Evolutionary conservation across 2,797 vertebrate species (phyloP).

Genomic region (Oreonectes daqikongensis): DNA sequence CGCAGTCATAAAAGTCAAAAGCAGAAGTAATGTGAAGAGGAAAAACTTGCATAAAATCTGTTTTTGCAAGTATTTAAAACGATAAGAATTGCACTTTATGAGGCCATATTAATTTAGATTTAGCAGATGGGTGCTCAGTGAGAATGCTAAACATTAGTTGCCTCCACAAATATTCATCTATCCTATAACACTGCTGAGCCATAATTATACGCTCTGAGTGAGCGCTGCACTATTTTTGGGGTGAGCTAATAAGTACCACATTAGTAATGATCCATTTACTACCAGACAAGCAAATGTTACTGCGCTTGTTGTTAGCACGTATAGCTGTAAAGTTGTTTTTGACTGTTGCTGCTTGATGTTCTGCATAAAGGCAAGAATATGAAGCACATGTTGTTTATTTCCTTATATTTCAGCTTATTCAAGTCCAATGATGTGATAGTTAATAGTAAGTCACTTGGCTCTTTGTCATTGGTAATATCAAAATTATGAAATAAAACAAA

Average conservation of each 20-base stretch:
- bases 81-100: slow-evolving; percentile 11
- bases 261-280: slow-evolving; percentile 47
- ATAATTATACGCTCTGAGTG: slow-evolving; percentile 49
- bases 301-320: slow-evolving; percentile 22
- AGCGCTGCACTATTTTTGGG: slow-evolving; percentile 45
- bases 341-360: slow-evolving; percentile 15
- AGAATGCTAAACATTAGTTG: slow-evolving; percentile 45
- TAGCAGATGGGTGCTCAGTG: slow-evolving; percentile 37
- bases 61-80: slow-evolving; percentile 9
- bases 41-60: neutral
- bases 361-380: slow-evolving; percentile 1
- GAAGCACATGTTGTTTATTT: neutral
- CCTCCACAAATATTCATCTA: slow-evolving; percentile 48
- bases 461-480: too few species aligned
- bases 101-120: slow-evolving; percentile 31
- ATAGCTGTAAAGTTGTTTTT: slow-evolving; percentile 28
- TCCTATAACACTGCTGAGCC: slow-evolving; percentile 32
- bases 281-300: slow-evolving; percentile 43
- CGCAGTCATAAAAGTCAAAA: neutral
- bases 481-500: too few species aligned
- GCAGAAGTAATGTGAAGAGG: neutral
- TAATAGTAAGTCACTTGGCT: too few species aligned
- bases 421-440: too few species aligned
- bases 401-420: neutral
- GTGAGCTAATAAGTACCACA: slow-evolving; percentile 49